phyloP scores from a whole-genome alignment of 2,888 invertebrate genomes.

The Caenorhabditis macrosperma region DNA sequence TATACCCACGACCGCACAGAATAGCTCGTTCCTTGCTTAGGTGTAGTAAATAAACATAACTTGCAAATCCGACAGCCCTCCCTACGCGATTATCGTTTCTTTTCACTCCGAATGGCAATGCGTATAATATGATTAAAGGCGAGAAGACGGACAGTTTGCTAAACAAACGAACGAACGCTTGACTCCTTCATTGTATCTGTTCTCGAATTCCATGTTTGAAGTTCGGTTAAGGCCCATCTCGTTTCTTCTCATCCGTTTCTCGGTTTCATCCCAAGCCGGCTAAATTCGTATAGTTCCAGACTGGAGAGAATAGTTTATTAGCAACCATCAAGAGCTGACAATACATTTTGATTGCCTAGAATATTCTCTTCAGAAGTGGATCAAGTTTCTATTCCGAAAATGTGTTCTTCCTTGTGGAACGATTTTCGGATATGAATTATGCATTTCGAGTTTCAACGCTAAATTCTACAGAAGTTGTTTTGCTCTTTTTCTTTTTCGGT shows the following conservation, averaged over 20 bases:
- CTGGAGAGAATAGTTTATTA: no score
- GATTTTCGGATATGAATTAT: no score
- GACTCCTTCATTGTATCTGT: not conserved
- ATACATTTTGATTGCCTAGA: no score
- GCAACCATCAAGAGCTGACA: no score
- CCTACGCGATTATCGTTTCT: not conserved
- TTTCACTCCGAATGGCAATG: constrained; percentile 42
- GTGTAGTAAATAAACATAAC: constrained; percentile 40
- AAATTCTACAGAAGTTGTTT: no score
- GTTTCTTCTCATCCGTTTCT: not conserved
- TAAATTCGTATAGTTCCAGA: no score
- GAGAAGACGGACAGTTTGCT: constrained; percentile 8
- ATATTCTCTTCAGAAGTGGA: no score
- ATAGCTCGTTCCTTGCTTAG: not conserved
- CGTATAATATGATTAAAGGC: constrained; percentile 46
- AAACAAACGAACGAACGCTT: constrained; percentile 3
- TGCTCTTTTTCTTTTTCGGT: not conserved
- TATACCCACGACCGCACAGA: no score
- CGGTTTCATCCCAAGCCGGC: no score
- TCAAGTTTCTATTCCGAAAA: no score
- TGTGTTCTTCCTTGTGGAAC: no score
- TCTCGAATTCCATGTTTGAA: not conserved
- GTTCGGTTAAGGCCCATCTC: constrained; percentile 3
- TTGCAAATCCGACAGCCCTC: constrained; percentile 39
- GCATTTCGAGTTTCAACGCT: no score